Evolutionary conservation across 2,113 vertebrate genomes (phyloP).

Genomic region (Spermophilus dauricus): DNA sequence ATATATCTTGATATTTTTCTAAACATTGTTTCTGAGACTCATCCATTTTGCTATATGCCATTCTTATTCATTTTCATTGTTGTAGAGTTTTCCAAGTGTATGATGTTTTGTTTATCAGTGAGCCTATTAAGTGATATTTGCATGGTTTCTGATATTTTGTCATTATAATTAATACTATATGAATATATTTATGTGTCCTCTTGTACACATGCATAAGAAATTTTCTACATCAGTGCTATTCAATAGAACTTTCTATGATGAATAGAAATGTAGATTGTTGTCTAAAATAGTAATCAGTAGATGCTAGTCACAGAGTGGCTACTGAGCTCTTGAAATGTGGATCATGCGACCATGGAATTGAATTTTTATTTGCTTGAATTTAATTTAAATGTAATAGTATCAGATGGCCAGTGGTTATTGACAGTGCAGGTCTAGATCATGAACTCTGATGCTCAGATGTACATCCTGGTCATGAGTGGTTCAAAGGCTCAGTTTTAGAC

Average conservation of each 20-base stretch:
- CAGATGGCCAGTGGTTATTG: not conserved
- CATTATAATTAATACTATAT: not conserved
- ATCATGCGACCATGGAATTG: not conserved
- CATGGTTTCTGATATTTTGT: not conserved
- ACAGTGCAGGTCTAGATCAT: no score
- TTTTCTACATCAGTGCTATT: not conserved
- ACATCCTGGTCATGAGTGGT: no score
- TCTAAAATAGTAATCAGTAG: no score
- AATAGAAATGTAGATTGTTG: not conserved
- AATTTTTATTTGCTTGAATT: not conserved
- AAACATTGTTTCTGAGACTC: conserved; percentile 6
- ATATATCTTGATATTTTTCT: not conserved
- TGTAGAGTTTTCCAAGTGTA: not conserved
- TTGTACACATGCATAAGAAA: not conserved
- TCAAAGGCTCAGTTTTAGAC: not conserved
- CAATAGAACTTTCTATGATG: not conserved
- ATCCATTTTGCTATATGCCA: not conserved
- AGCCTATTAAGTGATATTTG: not conserved
- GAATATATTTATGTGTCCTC: not conserved
- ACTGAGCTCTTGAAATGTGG: not conserved
- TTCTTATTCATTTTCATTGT: not conserved
- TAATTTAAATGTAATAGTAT: not conserved
- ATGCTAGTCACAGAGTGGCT: not conserved
- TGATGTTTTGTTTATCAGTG: no score
- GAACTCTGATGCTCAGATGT: not conserved